Percentiles rank a stretch among this genome's conserved stretches.
Conservation (phyloP, 2,888 invertebrate genomes). For the Drosophila demipolita region DNA sequence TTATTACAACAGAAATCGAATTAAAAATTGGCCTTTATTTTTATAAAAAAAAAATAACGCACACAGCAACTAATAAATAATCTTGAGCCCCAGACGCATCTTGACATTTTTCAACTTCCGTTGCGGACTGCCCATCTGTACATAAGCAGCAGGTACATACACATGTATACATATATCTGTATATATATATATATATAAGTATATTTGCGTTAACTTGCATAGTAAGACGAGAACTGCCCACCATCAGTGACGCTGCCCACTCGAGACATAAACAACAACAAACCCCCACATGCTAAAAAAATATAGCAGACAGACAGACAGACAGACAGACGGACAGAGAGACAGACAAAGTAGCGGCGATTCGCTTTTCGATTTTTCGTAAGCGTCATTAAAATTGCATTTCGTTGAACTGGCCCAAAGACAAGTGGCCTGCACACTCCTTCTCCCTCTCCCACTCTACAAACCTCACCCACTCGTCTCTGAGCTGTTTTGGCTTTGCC, state of each 20-base stretch:
- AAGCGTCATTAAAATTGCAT: conserved; percentile 77
- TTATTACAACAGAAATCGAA: conserved; percentile 40
- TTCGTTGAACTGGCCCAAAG: conserved; percentile 62
- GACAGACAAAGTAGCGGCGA: conserved; percentile 43
- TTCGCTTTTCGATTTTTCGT: conserved; percentile 57
- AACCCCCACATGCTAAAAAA: conserved; percentile 35
- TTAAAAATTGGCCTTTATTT: conserved; percentile 22
- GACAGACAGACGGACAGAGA: background rate
- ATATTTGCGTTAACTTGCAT: conserved; percentile 28
- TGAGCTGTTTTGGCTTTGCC: conserved; percentile 44
- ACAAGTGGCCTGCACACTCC: conserved; percentile 9
- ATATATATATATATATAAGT: background rate
- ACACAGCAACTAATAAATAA: conserved; percentile 57
- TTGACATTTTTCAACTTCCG: conserved; percentile 59
- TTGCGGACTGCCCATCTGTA: conserved; percentile 50
- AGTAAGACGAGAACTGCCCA: conserved; percentile 67
- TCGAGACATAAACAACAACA: conserved; percentile 65
- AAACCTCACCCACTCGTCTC: conserved; percentile 10
- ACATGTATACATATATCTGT: background rate
- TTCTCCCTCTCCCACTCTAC: background rate
- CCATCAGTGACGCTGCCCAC: conserved; percentile 54
- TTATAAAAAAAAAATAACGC: conserved; percentile 25
- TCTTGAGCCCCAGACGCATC: conserved; percentile 49
- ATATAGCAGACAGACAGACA: conserved; percentile 1
- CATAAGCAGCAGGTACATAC: conserved; percentile 25